Conservation (phyloP, 1,140 invertebrate species). For the Ceratina japonica region DNA sequence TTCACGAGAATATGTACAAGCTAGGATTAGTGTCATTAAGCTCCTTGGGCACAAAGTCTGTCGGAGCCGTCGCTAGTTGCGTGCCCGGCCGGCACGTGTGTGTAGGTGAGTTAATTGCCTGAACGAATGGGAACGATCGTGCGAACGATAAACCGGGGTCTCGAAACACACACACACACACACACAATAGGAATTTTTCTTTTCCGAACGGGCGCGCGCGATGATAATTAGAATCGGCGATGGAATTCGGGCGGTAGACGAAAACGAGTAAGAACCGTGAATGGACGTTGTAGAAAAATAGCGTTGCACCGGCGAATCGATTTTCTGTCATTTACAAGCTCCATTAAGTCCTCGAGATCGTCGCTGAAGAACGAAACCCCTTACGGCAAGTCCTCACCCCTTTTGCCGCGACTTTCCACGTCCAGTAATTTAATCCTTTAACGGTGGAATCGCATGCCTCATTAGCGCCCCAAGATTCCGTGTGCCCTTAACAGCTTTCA, state of each 20-base stretch:
- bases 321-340: constrained; percentile 32
- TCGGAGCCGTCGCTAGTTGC: constrained; percentile 19
- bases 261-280: neutral
- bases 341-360: constrained; percentile 46
- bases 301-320: constrained; percentile 13
- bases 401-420: constrained; percentile 51
- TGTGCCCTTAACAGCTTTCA: constrained; percentile 27
- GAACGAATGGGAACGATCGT: constrained; percentile 44
- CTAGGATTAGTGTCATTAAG: too few relatives aligned
- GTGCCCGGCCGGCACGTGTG: constrained; percentile 17
- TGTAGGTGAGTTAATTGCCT: constrained; percentile 43
- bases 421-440: constrained; percentile 70
- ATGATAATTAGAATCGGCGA: neutral
- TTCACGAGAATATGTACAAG: too few relatives aligned
- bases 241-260: neutral
- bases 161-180: constrained; percentile 12
- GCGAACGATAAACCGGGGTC: constrained; percentile 39
- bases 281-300: constrained; percentile 19
- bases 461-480: constrained; percentile 61
- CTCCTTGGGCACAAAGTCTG: too few relatives aligned
- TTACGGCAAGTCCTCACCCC: constrained; percentile 35
- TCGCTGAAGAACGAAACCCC: constrained; percentile 39
- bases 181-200: constrained; percentile 4
- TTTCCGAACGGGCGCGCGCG: neutral
- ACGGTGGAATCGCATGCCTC: constrained; percentile 69